These are phyloP conservation scores for Isichthys henryi DNA, from an alignment of 2,113 vertebrate species.

Conservation along the genomic window DNA sequence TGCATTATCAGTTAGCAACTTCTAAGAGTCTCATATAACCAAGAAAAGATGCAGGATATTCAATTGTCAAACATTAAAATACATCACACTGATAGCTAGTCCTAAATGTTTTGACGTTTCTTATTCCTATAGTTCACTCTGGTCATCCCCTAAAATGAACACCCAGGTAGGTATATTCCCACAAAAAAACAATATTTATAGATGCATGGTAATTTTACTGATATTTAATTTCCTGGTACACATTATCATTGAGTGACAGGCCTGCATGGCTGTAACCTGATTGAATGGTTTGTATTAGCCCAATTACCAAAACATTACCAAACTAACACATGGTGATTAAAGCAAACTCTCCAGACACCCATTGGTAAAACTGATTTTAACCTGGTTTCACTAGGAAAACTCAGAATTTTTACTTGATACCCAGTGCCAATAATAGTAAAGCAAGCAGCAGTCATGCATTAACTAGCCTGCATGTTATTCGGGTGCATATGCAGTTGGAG, in stretches of 20 bases:
- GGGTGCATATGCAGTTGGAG: not conserved
- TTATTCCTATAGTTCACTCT: not conserved
- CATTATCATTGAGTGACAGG: not conserved
- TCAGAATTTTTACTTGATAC: not conserved
- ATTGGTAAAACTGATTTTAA: not conserved
- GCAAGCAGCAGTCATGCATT: not conserved
- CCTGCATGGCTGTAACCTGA: not conserved
- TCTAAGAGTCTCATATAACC: not conserved
- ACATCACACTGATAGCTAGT: not conserved
- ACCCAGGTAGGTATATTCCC: not conserved
- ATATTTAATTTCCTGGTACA: not conserved
- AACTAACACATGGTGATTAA: not conserved
- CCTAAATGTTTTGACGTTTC: not conserved
- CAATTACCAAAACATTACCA: not conserved
- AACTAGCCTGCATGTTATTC: not conserved
- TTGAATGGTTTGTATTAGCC: not conserved
- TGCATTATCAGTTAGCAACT: not conserved
- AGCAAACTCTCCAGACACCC: not conserved
- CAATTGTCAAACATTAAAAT: not conserved
- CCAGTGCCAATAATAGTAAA: not conserved
- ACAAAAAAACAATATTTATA: not conserved
- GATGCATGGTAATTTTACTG: not conserved
- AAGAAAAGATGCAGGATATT: not conserved
- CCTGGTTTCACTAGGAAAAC: not conserved
- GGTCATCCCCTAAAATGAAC: not conserved